A percentile compares a stretch with the other conserved stretches of the same genome.
These are phyloP conservation scores for Sciaenops ocellatus DNA, from an alignment of 2,797 vertebrate species.

Conservation along the genomic window DNA sequence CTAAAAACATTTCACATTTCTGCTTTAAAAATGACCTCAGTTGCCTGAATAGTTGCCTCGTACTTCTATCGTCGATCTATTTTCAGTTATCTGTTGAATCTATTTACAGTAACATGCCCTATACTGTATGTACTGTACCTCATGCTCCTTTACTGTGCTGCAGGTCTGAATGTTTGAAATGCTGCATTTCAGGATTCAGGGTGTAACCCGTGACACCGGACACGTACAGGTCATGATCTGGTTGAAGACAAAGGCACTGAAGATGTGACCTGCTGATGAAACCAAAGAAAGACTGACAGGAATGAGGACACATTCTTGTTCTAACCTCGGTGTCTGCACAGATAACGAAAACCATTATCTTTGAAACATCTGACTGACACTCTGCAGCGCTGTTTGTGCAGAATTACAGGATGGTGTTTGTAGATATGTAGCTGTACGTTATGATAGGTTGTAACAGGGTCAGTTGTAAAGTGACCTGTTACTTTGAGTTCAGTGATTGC, in stretches of 20 bases:
- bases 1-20: too few species aligned
- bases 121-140: neutral
- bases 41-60: too few species aligned
- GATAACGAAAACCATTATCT: conserved; percentile 60
- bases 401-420: neutral
- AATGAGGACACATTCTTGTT: conserved; percentile 38
- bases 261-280: conserved; percentile 47
- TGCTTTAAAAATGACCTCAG: too few species aligned
- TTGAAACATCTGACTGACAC: conserved; percentile 26
- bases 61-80: neutral
- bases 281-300: conserved; percentile 33
- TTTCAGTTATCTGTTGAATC: too few species aligned
- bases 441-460: neutral
- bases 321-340: conserved; percentile 40
- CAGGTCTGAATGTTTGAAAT: conserved; percentile 58
- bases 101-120: neutral
- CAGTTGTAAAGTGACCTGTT: too few species aligned
- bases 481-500: too few species aligned
- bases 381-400: neutral
- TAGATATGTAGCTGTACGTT: neutral
- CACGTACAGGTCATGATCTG: conserved; percentile 42
- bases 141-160: neutral
- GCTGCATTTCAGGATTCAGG: conserved; percentile 63
- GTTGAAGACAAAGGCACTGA: conserved; percentile 25
- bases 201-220: neutral